These are phyloP conservation scores for Papilio aristodemus DNA, from an alignment of 1,140 invertebrate genomes.

Conservation along the genomic window DNA sequence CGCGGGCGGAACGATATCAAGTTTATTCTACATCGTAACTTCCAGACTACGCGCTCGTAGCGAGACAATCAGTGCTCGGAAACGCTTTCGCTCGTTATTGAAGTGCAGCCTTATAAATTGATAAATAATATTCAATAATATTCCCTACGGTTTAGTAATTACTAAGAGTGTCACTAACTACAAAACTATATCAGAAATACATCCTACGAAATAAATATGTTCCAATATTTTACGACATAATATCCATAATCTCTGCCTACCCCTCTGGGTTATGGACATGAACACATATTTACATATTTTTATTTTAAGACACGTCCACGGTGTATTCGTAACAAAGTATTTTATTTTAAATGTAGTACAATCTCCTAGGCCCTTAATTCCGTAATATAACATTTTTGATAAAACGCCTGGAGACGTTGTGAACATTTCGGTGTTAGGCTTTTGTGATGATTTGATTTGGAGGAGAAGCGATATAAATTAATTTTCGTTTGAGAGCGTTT, in stretches of 20 bases:
- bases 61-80: constrained; percentile 16
- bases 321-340: not conserved
- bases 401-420: constrained; percentile 17
- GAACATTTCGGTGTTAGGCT: constrained; percentile 39
- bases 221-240: no score
- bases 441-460: constrained; percentile 53
- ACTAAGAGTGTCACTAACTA: no score
- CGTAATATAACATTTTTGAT: constrained; percentile 20
- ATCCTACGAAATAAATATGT: no score
- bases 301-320: no score
- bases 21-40: constrained; percentile 77
- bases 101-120: constrained; percentile 19
- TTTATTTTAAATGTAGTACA: constrained; percentile 1
- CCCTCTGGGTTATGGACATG: no score
- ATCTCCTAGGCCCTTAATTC: constrained; percentile 5
- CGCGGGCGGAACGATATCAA: constrained; percentile 73
- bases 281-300: no score
- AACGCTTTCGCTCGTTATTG: constrained; percentile 30
- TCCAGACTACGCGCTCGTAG: constrained; percentile 48
- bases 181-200: no score
- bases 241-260: no score
- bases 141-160: no score
- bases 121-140: not conserved
- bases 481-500: constrained; percentile 58
- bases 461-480: constrained; percentile 49